Evolutionary conservation across 2,113 vertebrate genomes (phyloP), one percentile per base, ranked within the genome.

Genomic region (Lepus americanus): DNA sequence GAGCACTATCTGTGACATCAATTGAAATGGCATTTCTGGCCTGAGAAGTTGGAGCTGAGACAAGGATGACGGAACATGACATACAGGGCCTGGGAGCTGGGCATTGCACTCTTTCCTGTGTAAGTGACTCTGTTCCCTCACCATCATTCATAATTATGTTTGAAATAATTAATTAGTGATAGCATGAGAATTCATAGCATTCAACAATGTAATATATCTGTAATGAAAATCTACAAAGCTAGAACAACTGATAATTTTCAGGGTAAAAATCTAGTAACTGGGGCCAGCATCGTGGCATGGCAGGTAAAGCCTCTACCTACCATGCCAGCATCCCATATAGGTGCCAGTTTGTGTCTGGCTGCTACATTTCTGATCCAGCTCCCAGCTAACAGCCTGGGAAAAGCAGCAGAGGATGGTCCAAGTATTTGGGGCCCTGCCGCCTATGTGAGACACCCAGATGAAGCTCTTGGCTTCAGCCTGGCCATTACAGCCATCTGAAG

Each of bases 1-100:
- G 9, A 16, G 29, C 22, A 16, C 14, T 22, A 27, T 5, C 5
- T 4, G 9, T 9, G 64, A 59, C 39, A 69, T 0, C 3, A 0
- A 87, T 27, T 39, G 81, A 84, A 91, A 86, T 6, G 82, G 49
- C 89, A 55, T 49, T 86, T 78, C 12, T 80, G 22, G 83, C 61
- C 20, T 66, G 22, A 78, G 72, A 88, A n/a, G 66, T 22, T 7
- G 49, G 55, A 49, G 70, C 13, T 9, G 20, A 49, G 82, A 64
- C 33, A 77, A 39, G 72, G 53, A 25, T 67, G n/a, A 84, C 10
- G 1, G 29, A 23, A 25, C 51, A 69, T 2, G 61, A 39, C 23
- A 73, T 2, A n/a, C 36, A 11, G 53, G 66, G 44, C n/a, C 84
- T 66, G 73, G 69, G 74, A 76, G 1, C 12, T 1, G 53, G 29